Evolutionary conservation across 1,140 invertebrate genomes (phyloP).

Genomic region (Mamestra configurata): DNA sequence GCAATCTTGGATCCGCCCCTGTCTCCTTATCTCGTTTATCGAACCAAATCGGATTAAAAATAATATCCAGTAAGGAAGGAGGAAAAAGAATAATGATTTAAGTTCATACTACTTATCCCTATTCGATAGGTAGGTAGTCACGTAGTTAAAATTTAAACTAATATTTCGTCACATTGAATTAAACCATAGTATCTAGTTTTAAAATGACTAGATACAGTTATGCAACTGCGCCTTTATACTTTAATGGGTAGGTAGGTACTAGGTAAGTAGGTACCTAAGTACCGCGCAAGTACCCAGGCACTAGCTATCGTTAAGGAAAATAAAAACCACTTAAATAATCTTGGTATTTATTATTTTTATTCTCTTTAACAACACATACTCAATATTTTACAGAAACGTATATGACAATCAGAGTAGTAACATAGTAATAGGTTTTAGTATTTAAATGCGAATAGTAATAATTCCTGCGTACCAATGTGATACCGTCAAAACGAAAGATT

Average conservation of each 20-base stretch:
- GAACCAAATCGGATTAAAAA: too few relatives aligned
- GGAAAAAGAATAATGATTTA: too few relatives aligned
- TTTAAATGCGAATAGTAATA: constrained; percentile 86
- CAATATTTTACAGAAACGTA: constrained; percentile 89
- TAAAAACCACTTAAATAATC: constrained; percentile 64
- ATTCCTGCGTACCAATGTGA: constrained; percentile 68
- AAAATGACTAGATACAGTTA: too few relatives aligned
- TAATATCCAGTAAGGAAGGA: too few relatives aligned
- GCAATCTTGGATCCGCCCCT: too few relatives aligned
- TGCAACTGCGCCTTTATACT: too few relatives aligned
- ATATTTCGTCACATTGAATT: too few relatives aligned
- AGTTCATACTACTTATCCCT: too few relatives aligned
- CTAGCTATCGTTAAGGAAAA: constrained; percentile 57
- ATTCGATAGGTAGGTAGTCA: too few relatives aligned
- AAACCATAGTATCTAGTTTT: too few relatives aligned
- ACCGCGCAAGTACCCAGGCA: background rate
- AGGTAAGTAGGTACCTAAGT: background rate
- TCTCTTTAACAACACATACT: constrained; percentile 89
- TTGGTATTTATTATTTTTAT: constrained; percentile 88
- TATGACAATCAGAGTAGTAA: constrained; percentile 88
- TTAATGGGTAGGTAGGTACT: background rate
- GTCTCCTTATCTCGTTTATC: background rate
- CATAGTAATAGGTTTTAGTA: constrained; percentile 85
- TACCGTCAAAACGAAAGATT: constrained; percentile 15
- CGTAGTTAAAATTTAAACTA: too few relatives aligned